A percentile compares a stretch with the other conserved stretches of the same genome.
These are phyloP conservation scores for Troides aeacus DNA, from an alignment of 2,888 invertebrate species.

Conservation along the genomic window DNA sequence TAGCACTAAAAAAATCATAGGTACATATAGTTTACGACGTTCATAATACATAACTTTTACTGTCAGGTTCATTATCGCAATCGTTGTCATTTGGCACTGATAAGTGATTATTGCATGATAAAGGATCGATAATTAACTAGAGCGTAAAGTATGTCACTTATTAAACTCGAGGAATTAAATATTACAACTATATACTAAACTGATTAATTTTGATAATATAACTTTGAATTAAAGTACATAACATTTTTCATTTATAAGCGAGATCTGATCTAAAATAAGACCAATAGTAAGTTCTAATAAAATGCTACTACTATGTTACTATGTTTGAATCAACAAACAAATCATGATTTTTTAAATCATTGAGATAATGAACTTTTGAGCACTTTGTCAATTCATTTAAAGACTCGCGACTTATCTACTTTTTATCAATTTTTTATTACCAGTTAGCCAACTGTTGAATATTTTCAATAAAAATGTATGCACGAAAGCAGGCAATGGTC, in stretches of 20 bases:
- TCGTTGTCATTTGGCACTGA: conserved; percentile 28
- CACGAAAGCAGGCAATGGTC: neutral
- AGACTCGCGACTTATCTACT: neutral
- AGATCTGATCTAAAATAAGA: too few relatives aligned
- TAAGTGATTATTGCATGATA: conserved; percentile 30
- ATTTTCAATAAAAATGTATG: neutral
- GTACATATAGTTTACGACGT: conserved; percentile 3
- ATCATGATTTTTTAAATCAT: too few relatives aligned
- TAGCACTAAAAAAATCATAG: neutral
- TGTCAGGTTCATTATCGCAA: conserved; percentile 29
- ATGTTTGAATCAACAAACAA: too few relatives aligned
- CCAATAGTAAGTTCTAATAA: too few relatives aligned
- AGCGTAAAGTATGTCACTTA: conserved; percentile 25
- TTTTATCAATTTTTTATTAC: neutral
- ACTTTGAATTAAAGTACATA: too few relatives aligned
- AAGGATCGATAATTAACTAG: conserved; percentile 30
- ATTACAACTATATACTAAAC: neutral
- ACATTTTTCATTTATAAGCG: too few relatives aligned
- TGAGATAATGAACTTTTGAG: too few relatives aligned
- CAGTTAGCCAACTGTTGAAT: too few relatives aligned
- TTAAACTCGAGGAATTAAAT: conserved; percentile 9
- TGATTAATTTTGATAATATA: too few relatives aligned
- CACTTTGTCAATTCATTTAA: too few relatives aligned
- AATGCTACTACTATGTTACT: too few relatives aligned
- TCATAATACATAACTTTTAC: conserved; percentile 10